Conservation (phyloP, 2,797 vertebrate genomes). For the Neopelma chrysocephalum region DNA sequence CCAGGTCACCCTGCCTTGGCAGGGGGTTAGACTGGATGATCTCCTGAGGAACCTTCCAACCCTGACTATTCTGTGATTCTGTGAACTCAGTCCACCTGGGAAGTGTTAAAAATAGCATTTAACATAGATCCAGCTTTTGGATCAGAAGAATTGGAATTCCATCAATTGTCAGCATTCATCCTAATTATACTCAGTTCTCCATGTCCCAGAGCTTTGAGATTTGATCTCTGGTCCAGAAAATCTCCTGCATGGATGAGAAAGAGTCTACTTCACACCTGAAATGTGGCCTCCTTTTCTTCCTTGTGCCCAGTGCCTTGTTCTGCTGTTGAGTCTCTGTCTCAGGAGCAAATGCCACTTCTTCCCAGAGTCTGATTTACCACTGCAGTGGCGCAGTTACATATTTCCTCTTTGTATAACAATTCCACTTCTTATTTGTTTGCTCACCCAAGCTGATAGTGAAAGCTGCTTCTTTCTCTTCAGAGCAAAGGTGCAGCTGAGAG, state of each 20-base stretch:
- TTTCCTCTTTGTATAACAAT: not conserved
- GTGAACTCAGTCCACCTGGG: fast-evolving
- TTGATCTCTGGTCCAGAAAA: not conserved
- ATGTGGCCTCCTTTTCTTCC: not conserved
- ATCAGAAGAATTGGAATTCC: not conserved
- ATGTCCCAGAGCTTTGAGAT: not conserved
- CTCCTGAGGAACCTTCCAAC: not conserved
- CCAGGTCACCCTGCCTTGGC: not conserved
- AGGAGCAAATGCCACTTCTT: not conserved
- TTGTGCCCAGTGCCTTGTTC: not conserved
- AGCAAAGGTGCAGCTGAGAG: not conserved
- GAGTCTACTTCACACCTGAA: not conserved
- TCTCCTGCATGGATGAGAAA: not conserved
- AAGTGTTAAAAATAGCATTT: not conserved
- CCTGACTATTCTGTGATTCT: not conserved
- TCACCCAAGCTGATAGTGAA: not conserved
- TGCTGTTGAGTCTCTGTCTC: not conserved
- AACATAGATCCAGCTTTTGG: not conserved
- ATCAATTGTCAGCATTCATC: not conserved
- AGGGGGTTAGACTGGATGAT: not conserved
- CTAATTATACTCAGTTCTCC: not conserved
- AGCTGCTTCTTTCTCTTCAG: not conserved
- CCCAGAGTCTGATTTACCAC: not conserved
- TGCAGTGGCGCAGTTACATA: not conserved
- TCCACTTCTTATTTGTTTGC: not conserved